These are phyloP conservation scores for Bradypodion ventrale DNA, from an alignment of 2,797 vertebrate genomes.

Conservation along the genomic window DNA sequence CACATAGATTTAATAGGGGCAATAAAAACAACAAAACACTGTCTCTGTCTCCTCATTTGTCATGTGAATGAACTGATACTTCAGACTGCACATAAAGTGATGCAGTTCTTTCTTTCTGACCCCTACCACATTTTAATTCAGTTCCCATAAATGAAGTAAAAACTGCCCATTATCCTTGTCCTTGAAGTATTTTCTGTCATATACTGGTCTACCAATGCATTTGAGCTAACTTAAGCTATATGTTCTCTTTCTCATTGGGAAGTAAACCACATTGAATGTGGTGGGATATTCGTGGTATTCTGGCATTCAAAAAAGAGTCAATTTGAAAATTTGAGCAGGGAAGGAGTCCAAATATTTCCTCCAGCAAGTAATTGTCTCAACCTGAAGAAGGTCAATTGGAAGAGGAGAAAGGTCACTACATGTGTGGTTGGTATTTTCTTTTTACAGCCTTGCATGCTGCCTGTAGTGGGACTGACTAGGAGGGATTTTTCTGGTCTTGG, in stretches of 20 bases:
- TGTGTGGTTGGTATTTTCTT: too few relatives aligned
- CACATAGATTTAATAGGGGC: constrained; percentile 14
- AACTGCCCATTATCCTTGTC: constrained; percentile 42
- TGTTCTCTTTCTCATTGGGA: too few relatives aligned
- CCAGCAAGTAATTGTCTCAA: too few relatives aligned
- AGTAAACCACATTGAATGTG: not conserved
- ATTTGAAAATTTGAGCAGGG: too few relatives aligned
- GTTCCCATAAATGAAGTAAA: constrained; percentile 50
- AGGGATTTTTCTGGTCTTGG: too few relatives aligned
- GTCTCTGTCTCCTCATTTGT: not conserved
- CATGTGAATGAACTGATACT: not conserved
- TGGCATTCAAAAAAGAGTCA: too few relatives aligned
- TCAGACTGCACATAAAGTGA: not conserved
- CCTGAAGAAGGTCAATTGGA: too few relatives aligned
- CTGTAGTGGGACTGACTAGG: too few relatives aligned
- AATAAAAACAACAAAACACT: not conserved
- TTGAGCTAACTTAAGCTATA: not conserved
- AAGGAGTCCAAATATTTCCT: too few relatives aligned
- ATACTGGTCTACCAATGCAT: constrained; percentile 1
- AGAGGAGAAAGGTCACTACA: too few relatives aligned
- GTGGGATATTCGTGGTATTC: too few relatives aligned
- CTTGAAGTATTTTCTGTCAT: constrained; percentile 47
- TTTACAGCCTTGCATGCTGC: too few relatives aligned
- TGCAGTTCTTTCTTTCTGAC: not conserved
- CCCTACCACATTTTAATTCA: constrained; percentile 29